Conservation (phyloP, 2,888 invertebrate genomes). For the Polymixis lichenea region DNA sequence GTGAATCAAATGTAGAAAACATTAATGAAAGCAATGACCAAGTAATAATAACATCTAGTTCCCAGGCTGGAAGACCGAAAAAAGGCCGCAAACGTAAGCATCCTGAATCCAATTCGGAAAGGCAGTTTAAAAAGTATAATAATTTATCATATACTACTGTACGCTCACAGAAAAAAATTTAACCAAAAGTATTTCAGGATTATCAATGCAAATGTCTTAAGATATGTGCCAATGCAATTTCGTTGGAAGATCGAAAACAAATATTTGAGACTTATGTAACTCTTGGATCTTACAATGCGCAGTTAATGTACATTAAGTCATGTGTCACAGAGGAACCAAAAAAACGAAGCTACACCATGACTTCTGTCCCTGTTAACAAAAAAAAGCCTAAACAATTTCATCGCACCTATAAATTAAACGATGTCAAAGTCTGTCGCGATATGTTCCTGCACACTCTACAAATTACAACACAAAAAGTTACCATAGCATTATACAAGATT, state of each 20-base stretch:
- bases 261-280: conserved; percentile 48
- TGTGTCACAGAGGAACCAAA: conserved; percentile 44
- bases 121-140: conserved; percentile 38
- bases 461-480: conserved; percentile 47
- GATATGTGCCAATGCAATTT: conserved; percentile 42
- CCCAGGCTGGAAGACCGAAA: conserved; percentile 37
- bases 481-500: conserved; percentile 29
- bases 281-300: conserved; percentile 45
- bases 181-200: conserved; percentile 42
- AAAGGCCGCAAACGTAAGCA: conserved; percentile 44
- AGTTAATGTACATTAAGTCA: conserved; percentile 38
- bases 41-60: conserved; percentile 31
- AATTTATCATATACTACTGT: conserved; percentile 27
- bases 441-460: conserved; percentile 45
- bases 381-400: not conserved
- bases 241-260: conserved; percentile 45
- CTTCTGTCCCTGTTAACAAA: conserved; percentile 13
- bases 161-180: conserved; percentile 29
- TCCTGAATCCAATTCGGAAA: conserved; percentile 30
- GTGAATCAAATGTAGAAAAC: conserved; percentile 20
- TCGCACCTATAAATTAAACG: conserved; percentile 18
- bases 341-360: conserved; percentile 36
- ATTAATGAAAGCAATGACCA: conserved; percentile 34
- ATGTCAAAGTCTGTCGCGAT: conserved; percentile 38
- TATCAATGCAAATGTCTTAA: conserved; percentile 45